Conservation (phyloP, 2,113 vertebrate species). For the Zapus hudsonius region DNA sequence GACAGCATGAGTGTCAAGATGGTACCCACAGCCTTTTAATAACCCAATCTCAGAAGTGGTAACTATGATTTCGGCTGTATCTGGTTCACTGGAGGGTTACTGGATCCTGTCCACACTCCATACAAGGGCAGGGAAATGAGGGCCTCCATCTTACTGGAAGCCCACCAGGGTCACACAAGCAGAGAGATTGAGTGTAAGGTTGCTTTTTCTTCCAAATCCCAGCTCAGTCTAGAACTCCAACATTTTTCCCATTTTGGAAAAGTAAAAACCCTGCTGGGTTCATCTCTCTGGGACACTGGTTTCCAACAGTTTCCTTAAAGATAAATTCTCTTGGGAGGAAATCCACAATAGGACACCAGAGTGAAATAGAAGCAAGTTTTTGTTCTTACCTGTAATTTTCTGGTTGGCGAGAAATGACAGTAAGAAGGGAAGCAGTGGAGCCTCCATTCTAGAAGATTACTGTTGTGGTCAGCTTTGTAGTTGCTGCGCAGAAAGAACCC, state of each 20-base stretch:
- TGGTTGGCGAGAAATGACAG: neutral
- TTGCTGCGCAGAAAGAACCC: too few species aligned
- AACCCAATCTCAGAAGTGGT: neutral
- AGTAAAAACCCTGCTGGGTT: neutral
- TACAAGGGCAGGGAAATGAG: neutral
- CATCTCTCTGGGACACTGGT: neutral
- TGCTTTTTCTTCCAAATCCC: neutral
- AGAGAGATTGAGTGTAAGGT: neutral
- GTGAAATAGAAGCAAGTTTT: neutral
- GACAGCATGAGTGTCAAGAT: neutral
- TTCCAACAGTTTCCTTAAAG: neutral
- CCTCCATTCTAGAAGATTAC: neutral
- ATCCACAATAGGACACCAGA: neutral
- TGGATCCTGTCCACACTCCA: neutral
- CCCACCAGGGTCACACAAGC: neutral
- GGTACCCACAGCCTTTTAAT: neutral
- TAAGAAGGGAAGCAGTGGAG: neutral
- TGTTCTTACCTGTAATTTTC: slow-evolving; percentile 1
- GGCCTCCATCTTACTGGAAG: too few species aligned
- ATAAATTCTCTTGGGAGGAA: neutral
- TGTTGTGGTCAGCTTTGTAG: too few species aligned
- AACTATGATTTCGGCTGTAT: neutral
- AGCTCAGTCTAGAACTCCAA: neutral
- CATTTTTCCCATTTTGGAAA: neutral
- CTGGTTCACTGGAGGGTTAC: neutral